Evolutionary conservation across 2,888 invertebrate genomes (phyloP).

Genomic region (Sinhomidia bicolor): DNA sequence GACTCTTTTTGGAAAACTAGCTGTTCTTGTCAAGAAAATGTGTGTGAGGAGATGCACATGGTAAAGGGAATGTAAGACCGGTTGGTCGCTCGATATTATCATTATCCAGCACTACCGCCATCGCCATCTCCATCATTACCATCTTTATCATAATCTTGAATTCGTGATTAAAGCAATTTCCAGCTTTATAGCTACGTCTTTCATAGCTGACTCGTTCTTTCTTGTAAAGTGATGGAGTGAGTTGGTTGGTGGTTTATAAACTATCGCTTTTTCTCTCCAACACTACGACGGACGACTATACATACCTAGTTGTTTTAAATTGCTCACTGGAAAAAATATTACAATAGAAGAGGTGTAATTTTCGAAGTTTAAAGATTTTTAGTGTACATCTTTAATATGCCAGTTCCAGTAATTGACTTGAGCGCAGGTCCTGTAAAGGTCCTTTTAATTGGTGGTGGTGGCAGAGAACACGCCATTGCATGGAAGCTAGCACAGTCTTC

Average conservation of each 20-base stretch:
- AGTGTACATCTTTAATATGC: no score
- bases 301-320: no score
- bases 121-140: neutral
- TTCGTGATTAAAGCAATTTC: neutral
- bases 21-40: no score
- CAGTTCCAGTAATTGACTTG: slow-evolving; percentile 60
- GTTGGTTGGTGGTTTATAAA: slow-evolving; percentile 14
- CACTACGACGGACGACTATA: no score
- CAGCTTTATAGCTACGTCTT: neutral
- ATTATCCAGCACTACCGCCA: neutral
- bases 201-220: slow-evolving; percentile 19
- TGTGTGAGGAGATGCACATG: no score
- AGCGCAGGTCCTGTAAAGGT: slow-evolving; percentile 83
- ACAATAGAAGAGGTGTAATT: no score
- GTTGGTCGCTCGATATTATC: no score
- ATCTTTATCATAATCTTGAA: neutral
- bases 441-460: slow-evolving; percentile 94
- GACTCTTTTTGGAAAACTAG: no score
- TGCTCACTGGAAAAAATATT: no score
- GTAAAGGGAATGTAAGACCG: no score
- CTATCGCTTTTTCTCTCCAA: neutral
- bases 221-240: slow-evolving; percentile 19
- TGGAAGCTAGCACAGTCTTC: slow-evolving; percentile 95
- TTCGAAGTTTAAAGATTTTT: no score
- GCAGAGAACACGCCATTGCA: slow-evolving; percentile 96